Percentiles rank a stretch among this genome's conserved stretches.
Conservation (phyloP, 2,888 invertebrate genomes). For the Drosophila nr. fundita region DNA sequence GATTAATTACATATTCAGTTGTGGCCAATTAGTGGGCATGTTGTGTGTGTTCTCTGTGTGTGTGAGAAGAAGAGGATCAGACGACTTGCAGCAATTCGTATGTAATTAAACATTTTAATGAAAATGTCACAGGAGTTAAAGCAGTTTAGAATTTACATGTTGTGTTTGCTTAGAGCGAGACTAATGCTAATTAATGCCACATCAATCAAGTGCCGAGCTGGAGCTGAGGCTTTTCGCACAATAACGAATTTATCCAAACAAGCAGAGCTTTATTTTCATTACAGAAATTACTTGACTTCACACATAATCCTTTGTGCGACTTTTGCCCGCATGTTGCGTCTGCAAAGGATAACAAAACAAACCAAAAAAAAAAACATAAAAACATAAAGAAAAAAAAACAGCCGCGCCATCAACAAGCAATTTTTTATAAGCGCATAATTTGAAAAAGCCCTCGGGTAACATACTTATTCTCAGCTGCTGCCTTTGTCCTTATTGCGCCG, state of each 20-base stretch:
- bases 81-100: background rate
- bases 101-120: background rate
- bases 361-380: background rate
- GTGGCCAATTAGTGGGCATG: background rate
- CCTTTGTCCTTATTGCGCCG: constrained; percentile 32
- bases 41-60: background rate
- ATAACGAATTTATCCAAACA: constrained; percentile 23
- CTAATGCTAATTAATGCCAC: constrained; percentile 50
- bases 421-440: constrained; percentile 60
- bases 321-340: constrained; percentile 18
- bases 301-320: constrained; percentile 46
- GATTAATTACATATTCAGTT: constrained; percentile 4
- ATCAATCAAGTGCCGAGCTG: constrained; percentile 56
- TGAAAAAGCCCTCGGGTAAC: constrained; percentile 62
- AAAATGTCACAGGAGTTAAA: background rate
- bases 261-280: constrained; percentile 37
- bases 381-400: background rate
- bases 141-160: background rate
- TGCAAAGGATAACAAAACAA: constrained; percentile 10
- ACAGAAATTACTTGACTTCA: constrained; percentile 45
- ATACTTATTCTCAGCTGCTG: constrained; percentile 54
- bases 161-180: constrained; percentile 9
- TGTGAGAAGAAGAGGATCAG: background rate
- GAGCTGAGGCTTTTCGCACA: constrained; percentile 4
- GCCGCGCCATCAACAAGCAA: constrained; percentile 30